Evolutionary conservation across 2,113 vertebrate genomes (phyloP), one percentile per base, ranked within the genome.

Genomic region (Hydrolagus affinis): DNA sequence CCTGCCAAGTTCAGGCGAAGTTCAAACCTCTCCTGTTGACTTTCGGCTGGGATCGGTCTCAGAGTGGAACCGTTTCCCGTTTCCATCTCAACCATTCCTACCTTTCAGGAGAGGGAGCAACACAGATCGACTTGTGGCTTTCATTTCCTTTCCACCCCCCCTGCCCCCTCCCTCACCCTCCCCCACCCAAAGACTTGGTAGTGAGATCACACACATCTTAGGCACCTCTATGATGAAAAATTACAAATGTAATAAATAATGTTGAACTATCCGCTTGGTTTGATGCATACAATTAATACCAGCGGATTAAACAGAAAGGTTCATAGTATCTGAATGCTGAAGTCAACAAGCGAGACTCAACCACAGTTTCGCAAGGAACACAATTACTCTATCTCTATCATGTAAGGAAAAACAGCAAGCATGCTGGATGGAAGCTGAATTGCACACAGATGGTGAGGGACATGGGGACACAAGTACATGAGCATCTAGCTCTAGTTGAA

Each of bases 191-290:
- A n/a, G n/a, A n/a, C n/a, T n/a, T n/a, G n/a, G n/a, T n/a, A n/a
- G n/a, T n/a, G n/a, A n/a, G n/a, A n/a, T n/a, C n/a, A 12, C 64
- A 11, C 64, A 68, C 64, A 17, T 68, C n/a, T n/a, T n/a, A n/a
- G n/a, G n/a, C n/a, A 59, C 57, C n/a, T 78, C 76, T 78, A 14
- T 78, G 76, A 78, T 60, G 76, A 60, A 62, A n/a, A 78, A 25
- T 25, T 32, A 77, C 56, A 59, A 12, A 12, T 14, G 60, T 59
- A 77, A 76, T 59, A 56, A 21, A 78, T 25, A 60, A 8, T 25
- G 23, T 60, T 25, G 56, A 78, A 25, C 15, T 21, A 60, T 56
- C 25, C 57, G 62, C 12, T 14, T 14, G n/a, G n/a, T 23, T 77
- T 77, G 19, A 78, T 62, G 4, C 21, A 23, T 56, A 78, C 11